Conservation (phyloP, 2,113 vertebrate species). For the Prionailurus viverrinus region DNA sequence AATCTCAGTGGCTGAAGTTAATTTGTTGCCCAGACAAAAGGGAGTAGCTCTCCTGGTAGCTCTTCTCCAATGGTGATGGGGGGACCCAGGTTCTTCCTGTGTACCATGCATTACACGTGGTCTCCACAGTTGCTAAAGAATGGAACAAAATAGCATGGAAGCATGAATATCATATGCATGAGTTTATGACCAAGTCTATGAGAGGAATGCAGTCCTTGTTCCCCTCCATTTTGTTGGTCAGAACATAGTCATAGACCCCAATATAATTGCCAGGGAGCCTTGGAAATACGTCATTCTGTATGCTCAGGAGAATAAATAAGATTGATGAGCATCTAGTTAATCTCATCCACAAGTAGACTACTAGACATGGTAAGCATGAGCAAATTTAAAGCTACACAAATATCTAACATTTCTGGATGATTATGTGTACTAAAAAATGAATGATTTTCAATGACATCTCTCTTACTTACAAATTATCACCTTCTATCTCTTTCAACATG, state of each 20-base stretch:
- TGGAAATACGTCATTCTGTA: background rate
- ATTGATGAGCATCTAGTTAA: background rate
- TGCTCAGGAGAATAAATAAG: background rate
- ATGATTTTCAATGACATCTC: background rate
- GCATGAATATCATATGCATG: background rate
- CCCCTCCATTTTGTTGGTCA: background rate
- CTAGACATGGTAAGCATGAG: background rate
- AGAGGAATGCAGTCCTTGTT: background rate
- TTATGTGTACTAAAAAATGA: background rate
- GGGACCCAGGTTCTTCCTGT: background rate
- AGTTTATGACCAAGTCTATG: background rate
- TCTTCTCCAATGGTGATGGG: background rate
- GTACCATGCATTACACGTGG: background rate
- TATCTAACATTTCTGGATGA: background rate
- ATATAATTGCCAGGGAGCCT: background rate
- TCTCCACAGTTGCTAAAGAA: background rate
- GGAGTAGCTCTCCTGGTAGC: background rate
- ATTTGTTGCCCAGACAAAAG: background rate
- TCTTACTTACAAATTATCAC: conserved; percentile 12
- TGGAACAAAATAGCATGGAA: background rate
- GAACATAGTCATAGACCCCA: background rate
- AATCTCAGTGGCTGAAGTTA: background rate
- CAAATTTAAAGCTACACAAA: conserved; percentile 6
- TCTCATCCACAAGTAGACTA: background rate
- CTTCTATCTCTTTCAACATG: background rate